Evolutionary conservation across 2,113 vertebrate species (phyloP).

Genomic region (Tinamus guttatus): DNA sequence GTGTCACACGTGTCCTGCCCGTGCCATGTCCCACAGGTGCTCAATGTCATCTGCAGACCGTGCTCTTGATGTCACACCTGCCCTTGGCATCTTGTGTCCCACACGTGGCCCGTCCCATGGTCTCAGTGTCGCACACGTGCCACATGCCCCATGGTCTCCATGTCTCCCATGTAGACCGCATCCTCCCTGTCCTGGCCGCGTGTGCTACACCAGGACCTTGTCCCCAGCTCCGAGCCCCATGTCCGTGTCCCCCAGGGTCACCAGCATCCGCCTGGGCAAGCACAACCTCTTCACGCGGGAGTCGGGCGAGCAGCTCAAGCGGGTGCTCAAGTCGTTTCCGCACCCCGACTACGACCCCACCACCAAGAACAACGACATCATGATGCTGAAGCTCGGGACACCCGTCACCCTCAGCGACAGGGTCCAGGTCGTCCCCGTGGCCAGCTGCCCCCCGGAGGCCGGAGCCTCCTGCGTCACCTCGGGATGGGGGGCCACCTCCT

Average conservation of each 20-base stretch:
- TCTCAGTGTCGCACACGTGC: rapidly evolving
- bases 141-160: neutral
- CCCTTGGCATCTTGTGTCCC: rapidly evolving
- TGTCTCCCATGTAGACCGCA: rapidly evolving
- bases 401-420: slow-evolving; percentile 74
- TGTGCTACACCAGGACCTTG: too few species aligned
- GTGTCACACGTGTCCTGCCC: neutral
- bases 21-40: neutral
- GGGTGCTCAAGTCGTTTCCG: neutral
- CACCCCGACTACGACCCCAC: slow-evolving; percentile 65
- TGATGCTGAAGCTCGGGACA: slow-evolving; percentile 80
- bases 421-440: slow-evolving; percentile 78
- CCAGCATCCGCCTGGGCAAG: slow-evolving; percentile 32
- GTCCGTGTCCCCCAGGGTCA: neutral
- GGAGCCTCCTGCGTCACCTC: slow-evolving; percentile 82
- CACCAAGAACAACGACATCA: slow-evolving; percentile 83
- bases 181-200: neutral
- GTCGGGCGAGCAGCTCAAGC: neutral
- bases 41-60: too few species aligned
- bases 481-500: slow-evolving; percentile 86
- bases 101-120: rapidly evolving
- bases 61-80: neutral
- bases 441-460: slow-evolving; percentile 73
- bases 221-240: too few species aligned
- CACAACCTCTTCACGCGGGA: slow-evolving; percentile 48